A percentile compares a stretch with the other conserved stretches of the same genome.
Evolutionary conservation across 2,113 vertebrate species (phyloP).

Genomic region (cat (Felis catus)): DNA sequence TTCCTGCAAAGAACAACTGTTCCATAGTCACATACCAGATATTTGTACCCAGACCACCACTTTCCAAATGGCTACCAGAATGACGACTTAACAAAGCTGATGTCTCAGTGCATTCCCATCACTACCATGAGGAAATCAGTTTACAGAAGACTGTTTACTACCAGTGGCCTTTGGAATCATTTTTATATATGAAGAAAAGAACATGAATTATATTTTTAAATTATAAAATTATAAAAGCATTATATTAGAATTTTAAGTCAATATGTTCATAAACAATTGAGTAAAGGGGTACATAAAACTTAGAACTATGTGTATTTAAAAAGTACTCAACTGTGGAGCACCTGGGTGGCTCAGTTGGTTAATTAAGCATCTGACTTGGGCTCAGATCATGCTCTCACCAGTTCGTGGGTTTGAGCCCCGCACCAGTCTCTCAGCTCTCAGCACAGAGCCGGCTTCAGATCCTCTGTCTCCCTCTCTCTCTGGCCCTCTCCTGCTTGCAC

Average conservation of each 20-base stretch:
- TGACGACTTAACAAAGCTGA: not conserved
- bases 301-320: slow-evolving; percentile 16
- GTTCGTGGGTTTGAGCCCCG: too few relatives aligned
- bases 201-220: slow-evolving; percentile 3
- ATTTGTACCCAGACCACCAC: not conserved
- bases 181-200: slow-evolving; percentile 45
- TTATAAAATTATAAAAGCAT: not conserved
- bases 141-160: not conserved
- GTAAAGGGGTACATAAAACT: slow-evolving; percentile 38
- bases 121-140: not conserved
- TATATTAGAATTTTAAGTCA: slow-evolving; percentile 41
- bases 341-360: too few relatives aligned
- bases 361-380: too few relatives aligned
- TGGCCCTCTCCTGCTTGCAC: too few relatives aligned
- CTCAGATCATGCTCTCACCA: too few relatives aligned
- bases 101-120: not conserved
- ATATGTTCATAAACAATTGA: slow-evolving; percentile 45
- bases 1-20: slow-evolving; percentile 23
- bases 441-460: too few relatives aligned
- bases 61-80: slow-evolving; percentile 13
- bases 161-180: not conserved
- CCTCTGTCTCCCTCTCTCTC: too few relatives aligned
- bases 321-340: not conserved
- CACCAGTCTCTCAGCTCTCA: too few relatives aligned
- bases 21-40: not conserved